Evolutionary conservation across 2,797 vertebrate species (phyloP).

Genomic region (Parotocinclus haroldoi): DNA sequence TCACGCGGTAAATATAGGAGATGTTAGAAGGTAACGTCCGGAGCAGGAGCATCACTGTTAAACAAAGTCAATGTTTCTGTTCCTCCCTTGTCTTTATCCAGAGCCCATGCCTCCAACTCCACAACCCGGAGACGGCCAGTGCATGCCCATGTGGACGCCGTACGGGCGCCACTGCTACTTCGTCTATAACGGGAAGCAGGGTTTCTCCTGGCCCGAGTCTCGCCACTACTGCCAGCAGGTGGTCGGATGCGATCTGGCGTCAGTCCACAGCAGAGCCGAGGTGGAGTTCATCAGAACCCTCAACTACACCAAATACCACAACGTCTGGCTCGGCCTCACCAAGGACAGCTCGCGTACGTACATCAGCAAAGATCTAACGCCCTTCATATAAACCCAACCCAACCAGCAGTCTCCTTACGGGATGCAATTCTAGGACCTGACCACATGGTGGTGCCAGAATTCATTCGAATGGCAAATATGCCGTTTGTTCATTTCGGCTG

Average conservation of each 20-base stretch:
- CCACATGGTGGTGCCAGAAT: too few species aligned
- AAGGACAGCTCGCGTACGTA: constrained; percentile 65
- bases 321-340: constrained; percentile 76
- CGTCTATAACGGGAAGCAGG: constrained; percentile 54
- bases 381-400: too few species aligned
- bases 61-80: too few species aligned
- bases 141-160: constrained; percentile 39
- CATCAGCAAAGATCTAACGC: background rate
- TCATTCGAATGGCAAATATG: too few species aligned
- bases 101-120: constrained; percentile 67
- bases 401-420: too few species aligned
- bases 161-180: constrained; percentile 69
- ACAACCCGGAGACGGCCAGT: constrained; percentile 62
- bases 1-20: constrained; percentile 61
- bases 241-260: constrained; percentile 57
- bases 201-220: constrained; percentile 69
- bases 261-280: constrained; percentile 73
- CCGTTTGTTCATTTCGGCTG: too few species aligned
- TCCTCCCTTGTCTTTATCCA: constrained; percentile 39
- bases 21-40: too few species aligned
- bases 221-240: constrained; percentile 57
- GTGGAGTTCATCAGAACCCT: constrained; percentile 68
- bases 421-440: too few species aligned
- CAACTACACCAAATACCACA: constrained; percentile 63
- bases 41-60: too few species aligned